phyloP scores from a whole-genome alignment of 2,113 vertebrate species.

The Chionomys nivalis region DNA sequence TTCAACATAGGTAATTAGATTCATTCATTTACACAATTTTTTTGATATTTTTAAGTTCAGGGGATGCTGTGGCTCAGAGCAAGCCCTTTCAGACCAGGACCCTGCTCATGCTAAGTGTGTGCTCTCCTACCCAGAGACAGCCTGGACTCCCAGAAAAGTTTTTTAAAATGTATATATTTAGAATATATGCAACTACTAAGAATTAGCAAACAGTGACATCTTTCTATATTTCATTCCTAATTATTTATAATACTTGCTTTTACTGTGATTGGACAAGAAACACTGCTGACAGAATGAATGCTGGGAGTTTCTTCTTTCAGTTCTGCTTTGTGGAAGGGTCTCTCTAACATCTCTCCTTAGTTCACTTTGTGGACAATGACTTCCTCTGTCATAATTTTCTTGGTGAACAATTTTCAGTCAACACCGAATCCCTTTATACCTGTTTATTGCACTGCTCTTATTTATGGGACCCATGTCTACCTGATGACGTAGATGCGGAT shows the following conservation, averaged over 20 bases:
- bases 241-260: background rate
- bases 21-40: conserved; percentile 34
- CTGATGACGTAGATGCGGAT: background rate
- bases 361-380: background rate
- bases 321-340: conserved; percentile 18
- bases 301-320: background rate
- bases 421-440: background rate
- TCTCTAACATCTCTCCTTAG: background rate
- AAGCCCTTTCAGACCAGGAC: too few species aligned
- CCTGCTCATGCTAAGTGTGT: background rate
- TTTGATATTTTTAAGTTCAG: background rate
- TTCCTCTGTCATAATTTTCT: background rate
- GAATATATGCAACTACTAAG: background rate
- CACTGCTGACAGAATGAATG: background rate
- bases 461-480: too few species aligned
- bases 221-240: background rate
- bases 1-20: conserved; percentile 15
- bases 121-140: background rate
- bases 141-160: background rate
- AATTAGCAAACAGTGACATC: background rate
- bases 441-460: background rate
- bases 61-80: background rate
- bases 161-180: conserved; percentile 36
- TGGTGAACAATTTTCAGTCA: background rate
- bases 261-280: background rate